Conservation (phyloP, 2,113 vertebrate genomes). For the Microcebus griseorufus region DNA sequence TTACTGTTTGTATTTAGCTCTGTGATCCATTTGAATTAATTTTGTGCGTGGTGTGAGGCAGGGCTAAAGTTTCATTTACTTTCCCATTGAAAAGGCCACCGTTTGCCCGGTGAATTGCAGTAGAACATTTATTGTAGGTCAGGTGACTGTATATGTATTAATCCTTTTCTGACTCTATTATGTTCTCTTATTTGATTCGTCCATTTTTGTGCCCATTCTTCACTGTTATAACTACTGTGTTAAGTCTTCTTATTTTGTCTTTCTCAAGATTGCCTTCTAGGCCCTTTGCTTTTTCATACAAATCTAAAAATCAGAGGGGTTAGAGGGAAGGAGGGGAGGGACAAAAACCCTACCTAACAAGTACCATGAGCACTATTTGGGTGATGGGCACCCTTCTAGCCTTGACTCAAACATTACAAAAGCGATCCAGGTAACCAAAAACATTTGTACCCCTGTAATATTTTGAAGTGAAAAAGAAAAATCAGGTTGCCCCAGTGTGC, state of each 20-base stretch:
- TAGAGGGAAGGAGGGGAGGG: too few species aligned
- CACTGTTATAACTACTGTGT: background rate
- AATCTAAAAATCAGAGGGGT: background rate
- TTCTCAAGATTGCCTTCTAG: background rate
- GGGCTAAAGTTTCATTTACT: background rate
- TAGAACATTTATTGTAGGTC: accelerated
- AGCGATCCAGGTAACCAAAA: too few species aligned
- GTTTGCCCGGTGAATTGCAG: background rate
- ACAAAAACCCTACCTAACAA: too few species aligned
- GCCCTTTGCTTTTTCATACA: background rate
- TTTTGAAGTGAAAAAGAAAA: background rate
- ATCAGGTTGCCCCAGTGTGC: background rate
- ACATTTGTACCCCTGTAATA: too few species aligned
- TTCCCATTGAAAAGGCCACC: background rate
- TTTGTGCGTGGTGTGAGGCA: background rate
- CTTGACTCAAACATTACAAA: too few species aligned
- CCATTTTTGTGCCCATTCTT: background rate
- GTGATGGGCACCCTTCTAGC: too few species aligned
- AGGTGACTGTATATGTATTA: background rate
- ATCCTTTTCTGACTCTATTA: background rate
- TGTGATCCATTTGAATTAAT: background rate
- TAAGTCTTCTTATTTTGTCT: background rate
- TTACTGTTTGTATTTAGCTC: background rate
- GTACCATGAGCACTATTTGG: too few species aligned
- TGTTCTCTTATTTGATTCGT: background rate